Base-by-base conservation (phyloP, 2,797 vertebrate genomes). In the Acomys russatus region DNA sequence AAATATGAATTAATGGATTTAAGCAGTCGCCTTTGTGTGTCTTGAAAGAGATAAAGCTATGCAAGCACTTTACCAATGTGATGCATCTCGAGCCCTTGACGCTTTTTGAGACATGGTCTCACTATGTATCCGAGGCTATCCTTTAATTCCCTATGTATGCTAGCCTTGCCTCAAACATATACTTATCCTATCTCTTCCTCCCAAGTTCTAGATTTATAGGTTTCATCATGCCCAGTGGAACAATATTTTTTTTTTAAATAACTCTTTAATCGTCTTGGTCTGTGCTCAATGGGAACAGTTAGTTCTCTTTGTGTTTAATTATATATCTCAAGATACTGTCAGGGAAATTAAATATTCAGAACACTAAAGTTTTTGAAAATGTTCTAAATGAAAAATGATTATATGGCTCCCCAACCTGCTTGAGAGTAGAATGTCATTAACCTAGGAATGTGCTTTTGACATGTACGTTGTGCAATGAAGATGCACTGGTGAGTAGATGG, bases 291-390 rank as follows among this genome's bases (percentile, higher is more conserved):
- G 6, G 6, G 25, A 90, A 92, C 3, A 49, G 25, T 63, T 61
- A n/a, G 33, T 88, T 76, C 71, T 63, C 56, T 49, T 78, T 77
- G 30, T 44, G 61, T 63, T 88, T 88, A 78, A 89, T 89, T 49
- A 68, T 88, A 49, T 33, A 79, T 78, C 28, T 95, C 35, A 88
- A 82, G 56, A 78, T 20, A 86, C 9, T 88, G 3, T 63, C 87
- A 93, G 17, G 64, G 30, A 89, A 94, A 59, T 82, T 84, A 86
- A 80, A 44, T 83, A 86, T 86, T 91, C 73, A 35, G 49, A 94
- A 90, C 10, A 87, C 79, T 15, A 35, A 70, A 85, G 70, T 18
- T 90, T 94, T 93, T 73, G 49, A 97, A 96, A 92, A 82, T 85
- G 18, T 82, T 95, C 64, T 70, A 86, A 88, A 79, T 61, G 51